phyloP scores from a whole-genome alignment of 1,140 invertebrate genomes.

The Drosophila pseudoobscura region DNA sequence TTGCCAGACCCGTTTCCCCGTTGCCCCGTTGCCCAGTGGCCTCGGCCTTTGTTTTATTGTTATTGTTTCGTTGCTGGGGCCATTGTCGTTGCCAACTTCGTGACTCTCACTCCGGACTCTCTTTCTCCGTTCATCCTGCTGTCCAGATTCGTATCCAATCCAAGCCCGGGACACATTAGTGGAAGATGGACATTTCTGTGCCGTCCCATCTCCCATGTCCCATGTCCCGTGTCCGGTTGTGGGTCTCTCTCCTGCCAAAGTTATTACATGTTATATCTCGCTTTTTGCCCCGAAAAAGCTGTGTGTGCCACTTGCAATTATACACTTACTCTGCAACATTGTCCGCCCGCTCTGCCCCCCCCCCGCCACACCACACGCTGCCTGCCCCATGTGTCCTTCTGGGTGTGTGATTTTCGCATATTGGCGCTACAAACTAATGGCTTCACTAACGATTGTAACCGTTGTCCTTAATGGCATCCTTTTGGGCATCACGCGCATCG shows the following conservation, averaged over 20 bases:
- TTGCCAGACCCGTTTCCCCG: neutral
- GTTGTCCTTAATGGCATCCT: constrained; percentile 79
- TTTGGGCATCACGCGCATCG: constrained; percentile 71
- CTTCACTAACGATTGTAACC: constrained; percentile 82
- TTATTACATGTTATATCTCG: constrained; percentile 77
- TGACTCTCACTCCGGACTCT: constrained; percentile 26
- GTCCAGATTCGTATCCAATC: constrained; percentile 34
- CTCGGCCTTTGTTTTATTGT: constrained; percentile 78
- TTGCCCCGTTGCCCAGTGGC: neutral
- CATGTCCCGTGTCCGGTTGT: constrained; percentile 16
- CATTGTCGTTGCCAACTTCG: constrained; percentile 55
- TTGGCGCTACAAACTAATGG: constrained; percentile 76
- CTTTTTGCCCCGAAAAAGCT: constrained; percentile 56
- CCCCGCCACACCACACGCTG: too few relatives aligned
- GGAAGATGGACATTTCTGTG: constrained; percentile 69
- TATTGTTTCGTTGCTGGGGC: constrained; percentile 61
- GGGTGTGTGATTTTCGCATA: constrained; percentile 73
- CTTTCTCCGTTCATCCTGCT: neutral
- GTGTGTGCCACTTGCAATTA: constrained; percentile 73
- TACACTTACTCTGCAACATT: constrained; percentile 55
- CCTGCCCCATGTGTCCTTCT: neutral
- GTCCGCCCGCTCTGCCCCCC: constrained; percentile 4
- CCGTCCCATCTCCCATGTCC: too few relatives aligned
- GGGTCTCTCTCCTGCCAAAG: constrained; percentile 40
- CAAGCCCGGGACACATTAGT: constrained; percentile 63